Evolutionary conservation across 2,888 invertebrate genomes (phyloP).

Genomic region (Sisyra terminalis): DNA sequence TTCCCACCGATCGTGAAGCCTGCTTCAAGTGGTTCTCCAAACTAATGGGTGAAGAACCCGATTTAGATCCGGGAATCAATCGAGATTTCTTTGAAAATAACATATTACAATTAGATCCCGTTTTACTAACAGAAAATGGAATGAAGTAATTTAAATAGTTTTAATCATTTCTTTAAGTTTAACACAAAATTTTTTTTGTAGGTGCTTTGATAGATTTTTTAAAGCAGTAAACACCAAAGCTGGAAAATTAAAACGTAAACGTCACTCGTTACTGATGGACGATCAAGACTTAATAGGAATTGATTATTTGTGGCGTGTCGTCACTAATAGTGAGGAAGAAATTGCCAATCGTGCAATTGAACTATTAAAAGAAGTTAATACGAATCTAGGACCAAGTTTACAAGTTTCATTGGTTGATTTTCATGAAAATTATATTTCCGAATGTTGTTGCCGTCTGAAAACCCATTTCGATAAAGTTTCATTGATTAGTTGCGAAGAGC

Average conservation of each 20-base stretch:
- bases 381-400: constrained; percentile 78
- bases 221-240: constrained; percentile 92
- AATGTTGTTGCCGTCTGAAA: constrained; percentile 79
- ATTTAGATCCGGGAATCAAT: constrained; percentile 89
- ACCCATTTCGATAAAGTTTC: constrained; percentile 73
- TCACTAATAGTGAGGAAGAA: constrained; percentile 80
- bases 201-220: constrained; percentile 66
- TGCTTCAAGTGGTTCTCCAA: constrained; percentile 98
- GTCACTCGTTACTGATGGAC: constrained; percentile 75
- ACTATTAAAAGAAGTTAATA: constrained; percentile 81
- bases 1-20: constrained; percentile 82
- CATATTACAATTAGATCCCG: constrained; percentile 80
- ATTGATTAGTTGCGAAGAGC: constrained; percentile 35
- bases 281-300: constrained; percentile 90
- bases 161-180: neutral
- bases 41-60: constrained; percentile 91
- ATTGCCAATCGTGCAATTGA: constrained; percentile 86
- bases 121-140: constrained; percentile 82
- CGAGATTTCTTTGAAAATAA: constrained; percentile 92
- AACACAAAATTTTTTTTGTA: constrained; percentile 15
- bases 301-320: constrained; percentile 82
- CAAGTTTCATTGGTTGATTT: constrained; percentile 63
- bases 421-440: constrained; percentile 82
- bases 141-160: constrained; percentile 46
- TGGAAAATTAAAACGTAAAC: constrained; percentile 74